Conservation (phyloP, 1,140 invertebrate genomes). For the Heterodera carotae region DNA sequence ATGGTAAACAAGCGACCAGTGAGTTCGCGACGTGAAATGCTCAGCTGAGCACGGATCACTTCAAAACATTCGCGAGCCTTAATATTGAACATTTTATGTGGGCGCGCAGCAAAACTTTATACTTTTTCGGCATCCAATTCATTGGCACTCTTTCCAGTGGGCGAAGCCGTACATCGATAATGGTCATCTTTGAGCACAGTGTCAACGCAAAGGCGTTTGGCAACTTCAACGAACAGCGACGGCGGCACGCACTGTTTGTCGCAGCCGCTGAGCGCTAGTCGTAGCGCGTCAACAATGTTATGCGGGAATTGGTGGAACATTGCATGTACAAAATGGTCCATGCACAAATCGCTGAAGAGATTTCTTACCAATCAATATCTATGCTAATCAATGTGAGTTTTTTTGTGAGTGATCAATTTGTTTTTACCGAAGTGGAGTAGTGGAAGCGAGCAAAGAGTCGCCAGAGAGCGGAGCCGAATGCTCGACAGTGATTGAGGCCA, state of each 20-base stretch:
- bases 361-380: neutral
- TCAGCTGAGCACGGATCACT: constrained; percentile 37
- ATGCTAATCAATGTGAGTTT: neutral
- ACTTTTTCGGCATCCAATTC: constrained; percentile 20
- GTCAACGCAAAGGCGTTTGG: constrained; percentile 33
- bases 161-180: neutral
- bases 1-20: constrained; percentile 42
- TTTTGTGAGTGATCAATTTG: neutral
- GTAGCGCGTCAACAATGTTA: constrained; percentile 45
- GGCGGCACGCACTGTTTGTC: constrained; percentile 39
- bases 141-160: neutral
- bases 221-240: constrained; percentile 35
- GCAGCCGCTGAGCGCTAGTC: constrained; percentile 36
- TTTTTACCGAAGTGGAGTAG: neutral
- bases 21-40: constrained; percentile 41
- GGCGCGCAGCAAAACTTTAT: too few relatives aligned
- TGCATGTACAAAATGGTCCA: constrained; percentile 38
- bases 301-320: constrained; percentile 52
- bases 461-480: constrained; percentile 43
- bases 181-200: constrained; percentile 7
- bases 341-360: constrained; percentile 26
- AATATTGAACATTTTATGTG: too few relatives aligned
- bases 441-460: constrained; percentile 3
- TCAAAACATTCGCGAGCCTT: constrained; percentile 42
- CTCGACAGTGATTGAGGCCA: constrained; percentile 47